A percentile compares a stretch with the other conserved stretches of the same genome.
These are phyloP conservation scores for Drosophila ustulata DNA, from an alignment of 2,888 invertebrate genomes.

Conservation along the genomic window DNA sequence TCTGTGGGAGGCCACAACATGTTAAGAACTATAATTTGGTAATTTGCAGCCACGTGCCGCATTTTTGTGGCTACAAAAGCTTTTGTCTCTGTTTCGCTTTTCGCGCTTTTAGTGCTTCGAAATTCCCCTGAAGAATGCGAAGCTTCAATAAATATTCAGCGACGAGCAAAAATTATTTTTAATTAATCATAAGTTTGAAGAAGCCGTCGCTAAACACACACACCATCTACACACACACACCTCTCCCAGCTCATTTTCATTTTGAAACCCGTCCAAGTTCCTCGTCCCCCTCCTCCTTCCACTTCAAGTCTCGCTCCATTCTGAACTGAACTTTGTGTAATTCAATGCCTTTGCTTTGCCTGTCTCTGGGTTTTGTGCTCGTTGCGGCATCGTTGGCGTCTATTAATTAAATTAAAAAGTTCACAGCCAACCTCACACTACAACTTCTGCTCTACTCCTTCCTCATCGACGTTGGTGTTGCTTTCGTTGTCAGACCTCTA, in stretches of 20 bases:
- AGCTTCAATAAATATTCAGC: constrained; percentile 50
- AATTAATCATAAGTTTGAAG: constrained; percentile 77
- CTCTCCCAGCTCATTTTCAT: constrained; percentile 50
- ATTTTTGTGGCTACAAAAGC: constrained; percentile 15
- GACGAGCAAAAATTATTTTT: constrained; percentile 55
- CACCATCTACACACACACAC: constrained; percentile 14
- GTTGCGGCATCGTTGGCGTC: constrained; percentile 60
- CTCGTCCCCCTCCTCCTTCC: background rate
- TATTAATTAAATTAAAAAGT: constrained; percentile 81
- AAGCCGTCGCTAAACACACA: constrained; percentile 31
- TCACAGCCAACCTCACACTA: constrained; percentile 54
- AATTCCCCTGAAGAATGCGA: constrained; percentile 28
- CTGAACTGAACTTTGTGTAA: constrained; percentile 27
- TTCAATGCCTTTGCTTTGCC: constrained; percentile 27
- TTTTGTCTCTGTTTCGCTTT: constrained; percentile 11
- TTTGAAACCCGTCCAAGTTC: constrained; percentile 41
- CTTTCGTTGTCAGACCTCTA: constrained; percentile 27
- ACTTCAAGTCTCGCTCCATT: background rate
- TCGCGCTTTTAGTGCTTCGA: constrained; percentile 20
- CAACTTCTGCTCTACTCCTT: constrained; percentile 6
- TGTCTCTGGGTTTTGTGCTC: constrained; percentile 55
- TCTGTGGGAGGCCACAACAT: constrained; percentile 34
- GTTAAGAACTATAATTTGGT: constrained; percentile 47
- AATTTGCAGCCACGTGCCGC: constrained; percentile 53
- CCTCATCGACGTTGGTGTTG: constrained; percentile 1